These are phyloP conservation scores for Tylochromis polylepis DNA, from an alignment of 2,113 vertebrate species.

Conservation along the genomic window DNA sequence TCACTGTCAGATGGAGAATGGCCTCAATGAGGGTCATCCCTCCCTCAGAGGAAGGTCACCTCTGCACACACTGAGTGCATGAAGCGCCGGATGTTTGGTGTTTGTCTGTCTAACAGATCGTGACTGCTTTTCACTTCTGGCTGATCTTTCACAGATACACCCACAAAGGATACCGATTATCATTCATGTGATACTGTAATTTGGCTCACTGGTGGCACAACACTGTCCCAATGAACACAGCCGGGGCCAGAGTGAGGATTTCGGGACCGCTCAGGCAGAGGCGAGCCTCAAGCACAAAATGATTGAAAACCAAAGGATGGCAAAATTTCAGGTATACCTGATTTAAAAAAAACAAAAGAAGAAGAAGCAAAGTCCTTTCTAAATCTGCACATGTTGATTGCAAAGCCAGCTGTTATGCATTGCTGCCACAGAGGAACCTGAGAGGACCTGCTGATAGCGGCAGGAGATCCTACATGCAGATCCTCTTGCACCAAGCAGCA, in stretches of 20 bases:
- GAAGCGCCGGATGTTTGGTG: background rate
- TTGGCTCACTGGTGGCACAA: rapidly evolving
- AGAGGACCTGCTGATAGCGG: background rate
- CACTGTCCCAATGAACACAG: background rate
- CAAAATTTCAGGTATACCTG: background rate
- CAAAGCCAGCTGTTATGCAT: background rate
- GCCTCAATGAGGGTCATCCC: constrained; percentile 17
- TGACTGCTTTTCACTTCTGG: background rate
- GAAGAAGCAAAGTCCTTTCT: background rate
- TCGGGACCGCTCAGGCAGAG: rapidly evolving
- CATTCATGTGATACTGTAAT: rapidly evolving
- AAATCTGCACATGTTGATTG: background rate
- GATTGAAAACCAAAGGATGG: background rate
- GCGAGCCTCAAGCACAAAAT: background rate
- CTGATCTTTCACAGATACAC: background rate
- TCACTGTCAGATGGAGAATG: constrained; percentile 41
- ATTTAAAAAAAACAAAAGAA: background rate
- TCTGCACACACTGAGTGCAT: background rate
- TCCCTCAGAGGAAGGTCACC: constrained; percentile 34
- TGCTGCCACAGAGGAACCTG: background rate
- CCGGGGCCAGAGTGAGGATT: background rate
- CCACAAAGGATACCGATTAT: background rate
- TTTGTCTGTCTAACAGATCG: background rate
- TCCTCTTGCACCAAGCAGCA: background rate
- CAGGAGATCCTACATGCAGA: background rate